A percentile compares a stretch with the other conserved stretches of the same genome.
phyloP scores from a whole-genome alignment of 2,113 vertebrate genomes.

The Actenoides lindsayi region DNA sequence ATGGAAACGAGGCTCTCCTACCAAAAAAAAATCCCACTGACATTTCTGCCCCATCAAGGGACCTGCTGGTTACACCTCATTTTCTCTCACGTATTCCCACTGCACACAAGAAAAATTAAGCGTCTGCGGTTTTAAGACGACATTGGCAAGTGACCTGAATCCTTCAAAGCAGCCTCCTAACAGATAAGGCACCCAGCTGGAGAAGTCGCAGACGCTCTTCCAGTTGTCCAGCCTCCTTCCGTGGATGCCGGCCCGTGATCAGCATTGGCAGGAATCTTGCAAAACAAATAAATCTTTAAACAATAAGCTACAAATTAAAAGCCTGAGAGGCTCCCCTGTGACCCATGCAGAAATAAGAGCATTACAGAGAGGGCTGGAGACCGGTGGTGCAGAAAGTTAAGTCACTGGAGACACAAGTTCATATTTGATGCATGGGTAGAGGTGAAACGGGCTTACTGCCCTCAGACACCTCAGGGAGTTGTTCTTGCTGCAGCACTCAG shows the following conservation, averaged over 20 bases:
- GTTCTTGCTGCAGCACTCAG: not conserved
- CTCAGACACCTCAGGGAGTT: conserved; percentile 40
- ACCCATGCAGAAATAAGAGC: conserved; percentile 17
- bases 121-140: not conserved
- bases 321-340: conserved; percentile 37
- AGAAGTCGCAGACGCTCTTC: not conserved
- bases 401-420: not conserved
- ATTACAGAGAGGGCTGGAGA: not conserved
- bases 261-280: not conserved
- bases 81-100: not conserved
- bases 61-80: not conserved
- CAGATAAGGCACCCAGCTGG: not conserved
- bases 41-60: not conserved
- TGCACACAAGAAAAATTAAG: conserved; percentile 3
- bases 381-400: conserved; percentile 17
- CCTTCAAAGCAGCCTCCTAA: not conserved
- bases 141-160: not conserved
- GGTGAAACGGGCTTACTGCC: not conserved
- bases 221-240: not conserved
- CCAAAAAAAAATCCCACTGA: not conserved
- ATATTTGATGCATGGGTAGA: conserved; percentile 63
- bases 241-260: not conserved
- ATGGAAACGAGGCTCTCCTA: not conserved
- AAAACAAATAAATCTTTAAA: conserved; percentile 64
- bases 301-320: conserved; percentile 46